Conservation (phyloP, 2,797 vertebrate species). For the Serranus cabrilla region DNA sequence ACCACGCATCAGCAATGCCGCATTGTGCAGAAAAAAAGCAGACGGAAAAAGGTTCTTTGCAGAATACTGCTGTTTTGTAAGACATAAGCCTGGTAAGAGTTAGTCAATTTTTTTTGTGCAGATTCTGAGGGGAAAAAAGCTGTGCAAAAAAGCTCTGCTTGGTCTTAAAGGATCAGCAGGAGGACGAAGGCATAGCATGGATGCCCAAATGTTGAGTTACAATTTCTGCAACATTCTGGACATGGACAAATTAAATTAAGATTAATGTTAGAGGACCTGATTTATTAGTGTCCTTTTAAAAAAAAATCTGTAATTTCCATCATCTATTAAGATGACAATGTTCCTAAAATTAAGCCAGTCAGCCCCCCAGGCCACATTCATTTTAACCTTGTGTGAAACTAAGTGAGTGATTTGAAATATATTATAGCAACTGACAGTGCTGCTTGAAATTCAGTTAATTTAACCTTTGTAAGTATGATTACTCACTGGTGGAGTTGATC, state of each 20-base stretch:
- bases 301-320: background rate
- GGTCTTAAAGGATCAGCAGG: background rate
- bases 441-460: conserved; percentile 45
- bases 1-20: conserved; percentile 71
- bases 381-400: conserved; percentile 24
- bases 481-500: conserved; percentile 56
- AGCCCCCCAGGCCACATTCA: background rate
- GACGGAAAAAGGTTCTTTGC: conserved; percentile 41
- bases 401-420: conserved; percentile 26
- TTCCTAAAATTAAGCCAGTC: conserved; percentile 46
- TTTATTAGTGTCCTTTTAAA: background rate
- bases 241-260: background rate
- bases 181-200: background rate
- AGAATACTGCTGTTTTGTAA: conserved; percentile 36
- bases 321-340: conserved; percentile 34
- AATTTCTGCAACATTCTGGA: background rate
- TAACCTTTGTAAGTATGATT: conserved; percentile 48
- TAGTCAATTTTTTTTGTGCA: conserved; percentile 30
- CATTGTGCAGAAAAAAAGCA: conserved; percentile 55
- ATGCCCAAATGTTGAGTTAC: background rate
- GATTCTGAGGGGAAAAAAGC: conserved; percentile 25
- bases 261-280: background rate
- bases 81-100: conserved; percentile 5
- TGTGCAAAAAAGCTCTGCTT: conserved; percentile 1
- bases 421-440: conserved; percentile 16